Evolutionary conservation across 2,888 invertebrate species (phyloP), one percentile per base, ranked within the genome.

Genomic region (Lymantria monacha): DNA sequence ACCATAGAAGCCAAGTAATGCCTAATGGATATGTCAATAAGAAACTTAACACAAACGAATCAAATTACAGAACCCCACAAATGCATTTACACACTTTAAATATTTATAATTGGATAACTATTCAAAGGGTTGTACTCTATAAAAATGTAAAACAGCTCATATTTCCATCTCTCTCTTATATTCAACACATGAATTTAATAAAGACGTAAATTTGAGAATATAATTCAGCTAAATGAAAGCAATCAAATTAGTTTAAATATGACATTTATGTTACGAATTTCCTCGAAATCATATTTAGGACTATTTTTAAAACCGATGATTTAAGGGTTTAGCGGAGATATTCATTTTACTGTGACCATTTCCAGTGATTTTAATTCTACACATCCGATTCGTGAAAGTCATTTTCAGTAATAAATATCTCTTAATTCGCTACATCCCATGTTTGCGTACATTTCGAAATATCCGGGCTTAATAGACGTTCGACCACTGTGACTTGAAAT

Each of bases 1-100:
- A 69, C 71, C 66, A 68, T 69, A 67, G 70, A 72, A 69, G 74
- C 71, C 67, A 70, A 70, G 72, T 70, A 71, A 72, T 74, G 73
- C 74, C 71, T 87, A 87, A 89, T 89, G 89, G 88, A 80, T 83
- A 75, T 79, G 88, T 89, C 87, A 89, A 88, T 89, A 87, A 74
- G 87, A 81, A 88, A 87, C 78, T 75, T 76, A 71, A 88, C 74
- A 81, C 84, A 73, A 66, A 56, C 68, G 85, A 84, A 83, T 87
- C 77, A 76, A 81, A 81, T 87, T 83, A 87, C 87, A 67, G 69
- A 69, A 69, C 75, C 79, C 80, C 70, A 76, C 69, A 60, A 68
- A 70, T 71, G 73, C 70, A 71, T 77, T 75, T 74, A 78, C 70
- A 76, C 80, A 78, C 75, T 81, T 83, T 82, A 80, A 84, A 85